Evolutionary conservation across 2,888 invertebrate species (phyloP).

Genomic region (Sphaeridia pumilis): DNA sequence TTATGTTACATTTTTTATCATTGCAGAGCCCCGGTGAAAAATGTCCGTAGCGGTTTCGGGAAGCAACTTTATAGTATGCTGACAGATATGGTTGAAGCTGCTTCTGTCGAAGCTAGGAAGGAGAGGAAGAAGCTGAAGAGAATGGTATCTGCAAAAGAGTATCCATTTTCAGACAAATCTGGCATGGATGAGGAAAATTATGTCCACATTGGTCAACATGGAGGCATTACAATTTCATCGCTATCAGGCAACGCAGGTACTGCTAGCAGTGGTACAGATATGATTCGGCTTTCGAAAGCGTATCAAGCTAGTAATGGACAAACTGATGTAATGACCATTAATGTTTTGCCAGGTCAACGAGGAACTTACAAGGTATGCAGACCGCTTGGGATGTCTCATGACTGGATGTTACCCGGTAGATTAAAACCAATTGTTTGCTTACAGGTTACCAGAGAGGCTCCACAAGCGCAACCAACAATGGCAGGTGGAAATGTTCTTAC

Average conservation of each 20-base stretch:
- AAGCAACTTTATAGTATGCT: slow-evolving; percentile 26
- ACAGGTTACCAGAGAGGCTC: slow-evolving; percentile 3
- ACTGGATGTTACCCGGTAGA: too few species aligned
- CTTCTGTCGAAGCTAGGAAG: slow-evolving; percentile 12
- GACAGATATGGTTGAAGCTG: slow-evolving; percentile 18
- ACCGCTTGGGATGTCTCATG: background rate
- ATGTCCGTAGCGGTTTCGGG: slow-evolving; percentile 26
- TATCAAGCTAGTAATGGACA: background rate
- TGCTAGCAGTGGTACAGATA: background rate
- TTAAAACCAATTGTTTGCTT: too few species aligned
- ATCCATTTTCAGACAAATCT: slow-evolving; percentile 5
- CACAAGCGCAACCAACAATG: background rate
- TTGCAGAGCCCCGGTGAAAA: slow-evolving; percentile 18
- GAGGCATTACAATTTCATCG: slow-evolving; percentile 7
- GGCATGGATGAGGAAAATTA: background rate
- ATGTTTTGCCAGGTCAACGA: slow-evolving; percentile 10
- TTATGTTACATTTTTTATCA: slow-evolving; percentile 3
- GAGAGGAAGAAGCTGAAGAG: slow-evolving; percentile 14
- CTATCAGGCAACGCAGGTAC: background rate
- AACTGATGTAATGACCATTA: slow-evolving; percentile 12
- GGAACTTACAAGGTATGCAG: slow-evolving; percentile 9
- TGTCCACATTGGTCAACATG: background rate
- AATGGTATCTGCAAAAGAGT: slow-evolving; percentile 14
- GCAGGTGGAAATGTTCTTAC: slow-evolving; percentile 10
- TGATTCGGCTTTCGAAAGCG: slow-evolving; percentile 9